A percentile compares a stretch with the other conserved stretches of the same genome.
Evolutionary conservation across 2,888 invertebrate species (phyloP).

Genomic region (Lasioglossum figueresi): DNA sequence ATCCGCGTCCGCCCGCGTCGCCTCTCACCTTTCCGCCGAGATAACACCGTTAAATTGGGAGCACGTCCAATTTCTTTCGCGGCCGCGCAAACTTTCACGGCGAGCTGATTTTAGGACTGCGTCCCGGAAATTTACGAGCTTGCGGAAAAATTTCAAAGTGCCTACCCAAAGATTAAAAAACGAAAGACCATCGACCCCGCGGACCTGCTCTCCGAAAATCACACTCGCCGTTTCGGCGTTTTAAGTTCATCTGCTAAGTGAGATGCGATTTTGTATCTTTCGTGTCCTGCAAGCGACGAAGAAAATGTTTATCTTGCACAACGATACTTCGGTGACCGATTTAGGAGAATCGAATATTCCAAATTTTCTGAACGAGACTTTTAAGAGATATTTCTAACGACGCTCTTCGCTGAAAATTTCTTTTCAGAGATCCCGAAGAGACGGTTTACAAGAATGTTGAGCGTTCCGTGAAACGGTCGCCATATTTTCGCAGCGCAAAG

Average conservation of each 20-base stretch:
- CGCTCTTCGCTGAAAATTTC: neutral
- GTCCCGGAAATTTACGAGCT: conserved; percentile 2
- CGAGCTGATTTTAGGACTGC: neutral
- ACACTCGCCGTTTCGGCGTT: neutral
- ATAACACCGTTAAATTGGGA: conserved; percentile 71
- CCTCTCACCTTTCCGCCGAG: conserved; percentile 44
- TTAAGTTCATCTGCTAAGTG: neutral
- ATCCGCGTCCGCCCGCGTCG: conserved; percentile 1
- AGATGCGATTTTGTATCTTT: neutral
- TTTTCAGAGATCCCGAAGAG: neutral
- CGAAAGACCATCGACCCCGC: neutral
- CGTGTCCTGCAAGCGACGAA: neutral
- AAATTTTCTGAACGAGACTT: neutral
- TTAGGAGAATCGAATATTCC: neutral
- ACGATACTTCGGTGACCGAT: neutral
- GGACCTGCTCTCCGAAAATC: neutral
- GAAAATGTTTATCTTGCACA: neutral
- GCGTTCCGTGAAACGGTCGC: conserved; percentile 43
- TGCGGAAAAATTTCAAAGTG: neutral
- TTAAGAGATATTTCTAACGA: neutral
- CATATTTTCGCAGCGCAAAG: conserved; percentile 51
- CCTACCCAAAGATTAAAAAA: neutral
- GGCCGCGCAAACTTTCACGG: conserved; percentile 6
- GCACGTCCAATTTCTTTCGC: conserved; percentile 58
- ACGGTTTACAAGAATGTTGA: neutral